A percentile compares a stretch with the other conserved stretches of the same genome.
phyloP scores from a whole-genome alignment of 2,888 invertebrate genomes.

The Agapostemon virescens region DNA sequence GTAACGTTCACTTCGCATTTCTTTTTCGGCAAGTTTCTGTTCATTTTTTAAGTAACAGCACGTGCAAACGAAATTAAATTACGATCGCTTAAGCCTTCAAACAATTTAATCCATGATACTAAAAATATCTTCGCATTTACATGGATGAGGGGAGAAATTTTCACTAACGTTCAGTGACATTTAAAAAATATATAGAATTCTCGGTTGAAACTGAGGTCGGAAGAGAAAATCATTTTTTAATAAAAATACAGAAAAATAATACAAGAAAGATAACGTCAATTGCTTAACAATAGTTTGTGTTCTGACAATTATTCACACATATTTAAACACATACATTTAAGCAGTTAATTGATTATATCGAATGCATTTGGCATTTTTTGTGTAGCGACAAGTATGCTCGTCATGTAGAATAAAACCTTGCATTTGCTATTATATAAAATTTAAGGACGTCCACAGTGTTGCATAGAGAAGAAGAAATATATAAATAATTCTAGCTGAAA shows the following conservation, averaged over 20 bases:
- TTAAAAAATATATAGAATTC: background rate
- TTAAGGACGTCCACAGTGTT: too few species aligned
- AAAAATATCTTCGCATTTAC: background rate
- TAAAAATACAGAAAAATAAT: too few species aligned
- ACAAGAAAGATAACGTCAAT: background rate
- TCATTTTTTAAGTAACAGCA: background rate
- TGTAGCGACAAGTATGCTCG: too few species aligned
- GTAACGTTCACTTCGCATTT: background rate
- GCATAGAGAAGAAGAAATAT: too few species aligned
- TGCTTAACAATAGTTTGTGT: background rate
- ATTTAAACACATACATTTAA: background rate
- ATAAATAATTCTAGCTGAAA: too few species aligned
- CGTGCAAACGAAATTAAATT: background rate
- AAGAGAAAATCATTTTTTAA: background rate
- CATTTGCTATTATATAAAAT: too few species aligned
- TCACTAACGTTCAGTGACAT: background rate
- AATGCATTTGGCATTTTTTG: too few species aligned
- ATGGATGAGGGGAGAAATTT: background rate
- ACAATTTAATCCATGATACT: background rate
- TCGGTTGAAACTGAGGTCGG: background rate
- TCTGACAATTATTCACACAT: too few species aligned
- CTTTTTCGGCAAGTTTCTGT: background rate
- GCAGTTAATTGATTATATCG: too few species aligned
- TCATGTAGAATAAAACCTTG: too few species aligned
- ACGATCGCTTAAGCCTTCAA: background rate